Base-by-base conservation (phyloP, 2,888 invertebrate species). In the Salpingus planirostris region DNA sequence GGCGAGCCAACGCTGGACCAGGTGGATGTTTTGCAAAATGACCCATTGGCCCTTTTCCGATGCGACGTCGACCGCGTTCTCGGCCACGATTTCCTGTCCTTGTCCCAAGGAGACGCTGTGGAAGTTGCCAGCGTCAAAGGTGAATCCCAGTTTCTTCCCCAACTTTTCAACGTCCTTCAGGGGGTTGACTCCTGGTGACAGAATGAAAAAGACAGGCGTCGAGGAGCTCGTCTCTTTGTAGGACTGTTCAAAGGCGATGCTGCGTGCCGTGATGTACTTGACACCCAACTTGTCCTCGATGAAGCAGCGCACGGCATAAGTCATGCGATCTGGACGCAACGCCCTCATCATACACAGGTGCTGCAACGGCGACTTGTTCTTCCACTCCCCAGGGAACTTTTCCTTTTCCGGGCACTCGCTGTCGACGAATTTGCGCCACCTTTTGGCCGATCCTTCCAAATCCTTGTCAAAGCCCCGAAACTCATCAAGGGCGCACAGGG, bases 301-400 rank as follows among this genome's bases (percentile, higher is more conserved):
- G 56, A 91, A 95, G 15, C 75, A 74, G 33, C 82, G 80, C 27
- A 91, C 76, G 8, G 92, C 93, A 54, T 95, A 92, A 0, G 90
- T 88, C 91, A 96, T 93, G 45, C 95, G 74, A 65, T 96, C 95
- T 0, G 92, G 85, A 25, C 95, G 69, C 29, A 95, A 68, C 11
- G 90, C 88, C 35, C 95, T 70, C 83, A 95, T 84, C 60, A 96
- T 93, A 54, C 93, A 93, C 3, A 95, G 68, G 42, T 83, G 75
- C 59, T 95, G 91, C 25, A 95, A 64, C 0, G 86, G 69, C 0
- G 78, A 71, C 61, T 91, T 93, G 53, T 83, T 84, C 60, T 93
- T 95, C 95, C 95, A 96, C 55, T 95, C 95, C 36, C 91, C 91
- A 0, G 95, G 95, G 46, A 93, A 74, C 60, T 89, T 91, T 60